Base-by-base conservation (phyloP, 2,888 invertebrate species). In the Cepaea hortensis region DNA sequence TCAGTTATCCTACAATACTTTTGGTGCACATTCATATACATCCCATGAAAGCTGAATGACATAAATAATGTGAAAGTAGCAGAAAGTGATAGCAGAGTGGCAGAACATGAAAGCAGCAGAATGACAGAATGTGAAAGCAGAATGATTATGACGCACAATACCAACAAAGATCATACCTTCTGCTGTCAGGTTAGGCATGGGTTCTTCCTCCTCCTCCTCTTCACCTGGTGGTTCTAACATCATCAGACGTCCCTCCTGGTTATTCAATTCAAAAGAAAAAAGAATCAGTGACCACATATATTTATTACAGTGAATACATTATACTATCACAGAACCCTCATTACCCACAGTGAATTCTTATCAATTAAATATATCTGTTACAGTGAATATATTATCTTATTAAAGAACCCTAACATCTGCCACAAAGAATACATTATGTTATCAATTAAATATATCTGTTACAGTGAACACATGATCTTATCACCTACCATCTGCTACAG, bases 201-300 rank as follows among this genome's bases (percentile, higher is more conserved):
- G 91, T 68, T 92, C 94, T 90, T 96, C 95, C 89, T 96, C 96
- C 87, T 96, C 96, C 77, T 96, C 96, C 82, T 96, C 96, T 90
- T 96, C 96, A 93, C 96, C 96, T 6, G 97, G 96, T 3, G 98
- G 97, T 94, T 98, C 98, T 61, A 99, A 95, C 94, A 98, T 97
- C 90, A 96, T 97, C 95, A 98, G 97, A 77, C 98, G 91, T 4
- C 92, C 91, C 85, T 94, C 94, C 94, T 94, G 90, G 48, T 61
- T 55, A 1, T 61, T 55, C 15, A 79, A 62, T 35, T 13, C n/a
- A 73, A 35, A 73, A 23, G 3, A 73, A 23, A n/a, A 23, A 73
- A n/a, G 23, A 23, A 5, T n/a, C 23, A 73, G 73, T 35, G n/a
- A 9, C 18, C 65, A 65, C 65, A 2, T 9, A 2, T 18, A 65